Evolutionary conservation across 2,888 invertebrate genomes (phyloP).

Genomic region (Eupeodes luniger): DNA sequence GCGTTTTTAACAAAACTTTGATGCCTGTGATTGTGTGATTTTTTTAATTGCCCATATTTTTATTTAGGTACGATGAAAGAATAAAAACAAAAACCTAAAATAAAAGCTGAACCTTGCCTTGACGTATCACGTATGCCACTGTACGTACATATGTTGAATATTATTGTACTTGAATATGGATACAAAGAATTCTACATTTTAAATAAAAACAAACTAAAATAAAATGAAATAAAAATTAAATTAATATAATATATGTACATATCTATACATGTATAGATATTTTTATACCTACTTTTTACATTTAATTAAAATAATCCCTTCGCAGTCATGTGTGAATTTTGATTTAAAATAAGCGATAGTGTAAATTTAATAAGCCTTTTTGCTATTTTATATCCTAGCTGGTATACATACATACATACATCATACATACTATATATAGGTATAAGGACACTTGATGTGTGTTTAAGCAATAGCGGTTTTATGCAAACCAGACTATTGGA

Average conservation of each 20-base stretch:
- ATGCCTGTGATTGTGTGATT: neutral
- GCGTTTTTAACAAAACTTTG: neutral
- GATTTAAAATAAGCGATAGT: conserved; percentile 75
- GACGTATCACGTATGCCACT: too few species aligned
- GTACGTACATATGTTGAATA: neutral
- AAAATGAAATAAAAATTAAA: conserved; percentile 46
- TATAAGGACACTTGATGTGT: conserved; percentile 72
- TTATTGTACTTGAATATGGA: neutral
- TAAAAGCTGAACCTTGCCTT: neutral
- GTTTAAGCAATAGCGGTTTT: conserved; percentile 64
- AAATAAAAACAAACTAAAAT: conserved; percentile 49
- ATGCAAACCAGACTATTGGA: conserved; percentile 17
- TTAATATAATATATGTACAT: conserved; percentile 25
- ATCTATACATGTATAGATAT: too few species aligned
- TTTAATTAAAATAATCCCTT: conserved; percentile 75
- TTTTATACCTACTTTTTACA: conserved; percentile 39
- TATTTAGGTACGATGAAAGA: neutral
- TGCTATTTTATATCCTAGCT: conserved; percentile 69
- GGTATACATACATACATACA: conserved; percentile 7
- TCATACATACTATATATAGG: too few species aligned
- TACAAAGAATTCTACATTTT: conserved; percentile 1
- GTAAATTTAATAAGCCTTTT: conserved; percentile 75
- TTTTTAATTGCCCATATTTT: conserved; percentile 1
- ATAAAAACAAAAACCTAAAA: neutral
- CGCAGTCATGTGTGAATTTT: conserved; percentile 74